phyloP scores from a whole-genome alignment of 2,113 vertebrate genomes.

The Pteruthius melanotis region DNA sequence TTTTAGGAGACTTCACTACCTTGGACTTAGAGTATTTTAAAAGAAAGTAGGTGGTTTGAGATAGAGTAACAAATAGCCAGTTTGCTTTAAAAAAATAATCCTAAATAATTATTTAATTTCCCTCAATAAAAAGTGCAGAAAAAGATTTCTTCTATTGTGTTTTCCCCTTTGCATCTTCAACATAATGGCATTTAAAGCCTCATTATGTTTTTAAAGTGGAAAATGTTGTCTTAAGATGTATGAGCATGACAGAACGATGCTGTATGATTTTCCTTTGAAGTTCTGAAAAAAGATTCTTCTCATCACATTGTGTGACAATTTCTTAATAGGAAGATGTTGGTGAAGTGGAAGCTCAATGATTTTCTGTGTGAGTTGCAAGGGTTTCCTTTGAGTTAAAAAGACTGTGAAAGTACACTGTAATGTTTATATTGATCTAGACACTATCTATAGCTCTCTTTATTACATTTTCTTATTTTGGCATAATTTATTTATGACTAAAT shows the following conservation, averaged over 20 bases:
- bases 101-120: background rate
- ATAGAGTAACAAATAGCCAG: background rate
- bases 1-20: background rate
- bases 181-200: slow-evolving; percentile 19
- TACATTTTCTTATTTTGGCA: slow-evolving; percentile 36
- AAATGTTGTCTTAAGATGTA: slow-evolving; percentile 4
- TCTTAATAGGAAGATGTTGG: slow-evolving; percentile 2
- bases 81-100: background rate
- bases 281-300: background rate
- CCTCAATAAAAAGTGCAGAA: background rate
- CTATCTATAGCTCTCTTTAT: slow-evolving; percentile 52
- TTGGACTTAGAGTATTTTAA: background rate
- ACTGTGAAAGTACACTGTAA: slow-evolving; percentile 23
- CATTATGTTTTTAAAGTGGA: slow-evolving; percentile 37
- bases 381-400: slow-evolving; percentile 38
- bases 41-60: background rate
- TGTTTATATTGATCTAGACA: slow-evolving; percentile 54
- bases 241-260: background rate
- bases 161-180: background rate
- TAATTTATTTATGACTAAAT: slow-evolving; percentile 58
- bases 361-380: background rate
- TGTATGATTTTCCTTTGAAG: background rate
- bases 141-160: background rate
- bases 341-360: background rate
- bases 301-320: background rate